These are phyloP conservation scores for Bradypus variegatus DNA, from an alignment of 2,797 vertebrate species.

Conservation along the genomic window DNA sequence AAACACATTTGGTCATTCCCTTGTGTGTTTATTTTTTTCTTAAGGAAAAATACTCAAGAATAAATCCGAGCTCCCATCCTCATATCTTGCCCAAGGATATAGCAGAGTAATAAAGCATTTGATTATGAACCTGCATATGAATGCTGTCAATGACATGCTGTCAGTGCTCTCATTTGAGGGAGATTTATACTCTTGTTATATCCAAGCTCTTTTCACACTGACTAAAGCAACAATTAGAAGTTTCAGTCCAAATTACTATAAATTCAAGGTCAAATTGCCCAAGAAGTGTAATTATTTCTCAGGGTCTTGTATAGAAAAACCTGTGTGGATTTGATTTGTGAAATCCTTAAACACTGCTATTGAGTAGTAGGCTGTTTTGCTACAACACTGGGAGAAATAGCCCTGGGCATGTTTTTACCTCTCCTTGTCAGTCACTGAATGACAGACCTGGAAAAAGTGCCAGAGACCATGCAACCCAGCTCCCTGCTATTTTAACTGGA, in stretches of 20 bases:
- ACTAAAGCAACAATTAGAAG: neutral
- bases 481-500: conserved; percentile 17
- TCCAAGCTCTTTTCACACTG: neutral
- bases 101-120: neutral
- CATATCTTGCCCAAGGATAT: neutral
- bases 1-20: neutral
- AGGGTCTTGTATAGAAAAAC: neutral
- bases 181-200: neutral
- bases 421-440: neutral
- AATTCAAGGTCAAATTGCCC: neutral
- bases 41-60: neutral
- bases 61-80: neutral
- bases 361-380: neutral
- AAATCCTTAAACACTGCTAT: neutral
- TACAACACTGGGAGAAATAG: neutral
- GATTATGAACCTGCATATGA: neutral
- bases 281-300: neutral
- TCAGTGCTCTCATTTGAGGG: neutral
- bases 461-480: neutral
- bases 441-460: neutral
- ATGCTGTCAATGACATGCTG: neutral
- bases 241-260: neutral
- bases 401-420: neutral
- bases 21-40: neutral
- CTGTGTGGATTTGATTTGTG: neutral